phyloP scores from a whole-genome alignment of 2,888 invertebrate genomes.

The Scaptomyza tumidula region DNA sequence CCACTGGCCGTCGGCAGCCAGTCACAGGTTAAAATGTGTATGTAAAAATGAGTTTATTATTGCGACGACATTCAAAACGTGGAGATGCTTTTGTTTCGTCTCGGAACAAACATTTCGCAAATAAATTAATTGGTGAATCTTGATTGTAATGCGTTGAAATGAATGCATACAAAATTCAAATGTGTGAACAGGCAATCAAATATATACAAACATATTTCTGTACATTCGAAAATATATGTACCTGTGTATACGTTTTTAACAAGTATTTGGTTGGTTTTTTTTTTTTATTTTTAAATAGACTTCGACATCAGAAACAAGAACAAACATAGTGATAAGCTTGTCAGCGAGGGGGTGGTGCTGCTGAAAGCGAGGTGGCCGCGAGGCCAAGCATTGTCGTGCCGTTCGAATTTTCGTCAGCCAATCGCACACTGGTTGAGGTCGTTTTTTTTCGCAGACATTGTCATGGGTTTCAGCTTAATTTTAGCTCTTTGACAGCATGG shows the following conservation, averaged over 20 bases:
- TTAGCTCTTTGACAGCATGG: neutral
- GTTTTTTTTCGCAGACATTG: neutral
- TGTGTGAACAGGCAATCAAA: conserved; percentile 37
- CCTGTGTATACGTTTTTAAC: conserved; percentile 42
- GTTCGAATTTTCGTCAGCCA: conserved; percentile 62
- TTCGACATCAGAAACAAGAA: conserved; percentile 49
- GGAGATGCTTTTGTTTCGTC: conserved; percentile 50
- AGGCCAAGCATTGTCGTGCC: conserved; percentile 67
- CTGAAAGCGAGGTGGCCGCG: conserved; percentile 29
- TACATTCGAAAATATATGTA: conserved; percentile 7
- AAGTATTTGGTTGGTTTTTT: conserved; percentile 51
- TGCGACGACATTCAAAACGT: conserved; percentile 67
- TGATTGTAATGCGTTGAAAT: conserved; percentile 6
- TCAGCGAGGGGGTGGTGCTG: neutral
- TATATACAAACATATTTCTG: neutral
- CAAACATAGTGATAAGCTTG: conserved; percentile 55
- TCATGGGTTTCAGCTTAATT: neutral
- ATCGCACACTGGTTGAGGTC: conserved; percentile 48
- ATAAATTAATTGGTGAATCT: conserved; percentile 47
- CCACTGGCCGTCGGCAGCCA: conserved; percentile 29
- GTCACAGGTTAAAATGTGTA: conserved; percentile 66
- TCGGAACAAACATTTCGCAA: conserved; percentile 38
- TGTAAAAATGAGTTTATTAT: conserved; percentile 71
- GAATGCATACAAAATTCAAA: conserved; percentile 27
- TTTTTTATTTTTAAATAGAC: conserved; percentile 73